Conservation (phyloP, 2,888 invertebrate genomes). For the Stenurella melanura region DNA sequence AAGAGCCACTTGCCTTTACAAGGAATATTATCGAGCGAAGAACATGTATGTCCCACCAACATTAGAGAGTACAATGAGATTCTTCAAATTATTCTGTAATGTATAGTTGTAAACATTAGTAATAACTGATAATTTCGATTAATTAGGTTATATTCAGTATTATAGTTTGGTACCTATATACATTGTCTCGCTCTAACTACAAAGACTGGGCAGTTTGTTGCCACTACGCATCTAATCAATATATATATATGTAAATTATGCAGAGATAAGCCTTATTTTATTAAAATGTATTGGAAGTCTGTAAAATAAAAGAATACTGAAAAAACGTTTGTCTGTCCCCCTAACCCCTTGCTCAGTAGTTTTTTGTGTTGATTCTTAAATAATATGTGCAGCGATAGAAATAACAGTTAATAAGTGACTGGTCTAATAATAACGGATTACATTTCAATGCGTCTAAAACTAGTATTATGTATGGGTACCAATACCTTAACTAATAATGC, state of each 20-base stretch:
- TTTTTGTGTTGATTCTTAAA: too few relatives aligned
- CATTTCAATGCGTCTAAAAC: too few relatives aligned
- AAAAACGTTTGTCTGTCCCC: neutral
- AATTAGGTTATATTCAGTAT: too few relatives aligned
- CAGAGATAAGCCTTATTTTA: slow-evolving; percentile 11
- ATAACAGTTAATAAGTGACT: too few relatives aligned
- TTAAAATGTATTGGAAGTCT: slow-evolving; percentile 8
- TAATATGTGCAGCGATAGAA: too few relatives aligned
- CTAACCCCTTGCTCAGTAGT: too few relatives aligned
- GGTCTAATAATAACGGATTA: too few relatives aligned
- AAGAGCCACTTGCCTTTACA: neutral
- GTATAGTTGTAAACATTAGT: too few relatives aligned
- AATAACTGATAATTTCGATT: too few relatives aligned
- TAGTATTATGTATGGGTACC: too few relatives aligned
- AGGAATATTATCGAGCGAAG: neutral
- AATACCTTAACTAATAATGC: too few relatives aligned
- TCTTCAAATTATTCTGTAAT: neutral
- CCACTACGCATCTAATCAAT: neutral
- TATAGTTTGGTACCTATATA: neutral
- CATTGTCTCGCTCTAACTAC: neutral
- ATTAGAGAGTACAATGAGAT: neutral
- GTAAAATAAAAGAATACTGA: neutral
- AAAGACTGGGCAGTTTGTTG: slow-evolving; percentile 7
- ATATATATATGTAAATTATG: neutral
- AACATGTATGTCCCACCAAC: neutral